Conservation (phyloP, 2,113 vertebrate species). For the Zosterops hypoxanthus region DNA sequence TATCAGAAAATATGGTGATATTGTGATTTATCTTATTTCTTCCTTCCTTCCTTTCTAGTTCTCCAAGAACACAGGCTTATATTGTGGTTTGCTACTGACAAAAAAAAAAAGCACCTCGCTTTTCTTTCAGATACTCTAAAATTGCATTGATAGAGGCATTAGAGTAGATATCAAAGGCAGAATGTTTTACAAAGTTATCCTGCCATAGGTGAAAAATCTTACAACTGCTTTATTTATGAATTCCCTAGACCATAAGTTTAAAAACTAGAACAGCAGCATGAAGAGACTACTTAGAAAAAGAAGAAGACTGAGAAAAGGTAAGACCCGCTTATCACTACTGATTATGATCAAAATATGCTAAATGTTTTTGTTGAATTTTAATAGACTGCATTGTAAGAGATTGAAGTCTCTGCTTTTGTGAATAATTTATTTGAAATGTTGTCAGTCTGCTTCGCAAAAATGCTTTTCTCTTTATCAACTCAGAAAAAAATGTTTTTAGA, state of each 20-base stretch:
- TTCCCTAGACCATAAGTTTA: neutral
- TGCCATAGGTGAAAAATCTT: neutral
- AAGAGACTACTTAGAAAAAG: neutral
- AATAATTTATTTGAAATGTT: neutral
- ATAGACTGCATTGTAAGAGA: neutral
- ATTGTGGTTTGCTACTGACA: neutral
- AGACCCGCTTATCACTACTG: neutral
- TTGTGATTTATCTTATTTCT: neutral
- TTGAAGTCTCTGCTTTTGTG: neutral
- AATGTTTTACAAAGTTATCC: neutral
- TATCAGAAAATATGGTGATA: neutral
- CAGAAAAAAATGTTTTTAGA: neutral
- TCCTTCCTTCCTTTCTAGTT: neutral
- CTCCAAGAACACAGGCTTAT: neutral
- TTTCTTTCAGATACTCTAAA: neutral
- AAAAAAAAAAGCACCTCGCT: neutral
- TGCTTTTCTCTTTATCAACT: neutral
- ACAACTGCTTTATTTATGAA: neutral
- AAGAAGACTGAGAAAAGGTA: neutral
- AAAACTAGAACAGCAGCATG: neutral
- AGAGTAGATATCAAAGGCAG: neutral
- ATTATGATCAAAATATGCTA: neutral
- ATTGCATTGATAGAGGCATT: neutral
- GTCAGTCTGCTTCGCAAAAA: neutral
- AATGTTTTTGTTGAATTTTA: neutral